Evolutionary conservation across 2,113 vertebrate genomes (phyloP), one percentile per base, ranked within the genome.

Genomic region (Daboia siamensis): DNA sequence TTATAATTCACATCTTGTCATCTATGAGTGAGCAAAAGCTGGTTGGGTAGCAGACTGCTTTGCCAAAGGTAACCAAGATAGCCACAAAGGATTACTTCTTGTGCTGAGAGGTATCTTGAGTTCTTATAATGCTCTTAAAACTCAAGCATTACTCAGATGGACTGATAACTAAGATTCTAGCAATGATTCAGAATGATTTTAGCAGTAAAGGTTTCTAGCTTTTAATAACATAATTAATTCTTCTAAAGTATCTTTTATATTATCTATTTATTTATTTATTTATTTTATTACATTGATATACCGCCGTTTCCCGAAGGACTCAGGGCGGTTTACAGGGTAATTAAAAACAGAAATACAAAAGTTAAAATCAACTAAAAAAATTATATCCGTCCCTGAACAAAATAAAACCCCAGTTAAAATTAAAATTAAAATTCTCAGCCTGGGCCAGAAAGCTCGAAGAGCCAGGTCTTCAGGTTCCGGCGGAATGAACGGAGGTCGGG

Each of bases 111-210:
- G 7, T 88, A 92, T 85, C 29, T 39, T 56, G 44, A 46, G 13
- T 92, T 90, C 87, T 20, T 29, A 84, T 51, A 39, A 59, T 64
- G 21, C n/a, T 91, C 64, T 48, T 91, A 86, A 87, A 91, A 87
- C 5, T 69, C 69, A 59, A 80, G 33, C n/a, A 44, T 80, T 44
- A 44, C 20, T 61, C 86, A 26, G 17, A 55, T 74, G 11, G n/a
- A 51, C 6, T 61, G 61, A 91, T 39, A 91, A n/a, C 23, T 85
- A 59, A 51, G 20, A 23, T 12, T 59, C 44, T 89, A 85, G 33
- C 46, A 85, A 26, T 86, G 88, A 85, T 59, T 89, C 87, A 85
- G 44, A 85, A 89, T 92, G 20, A 89, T 89, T 51, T 85, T 55
- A 85, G 15, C 13, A 61, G 20, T 54, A 54, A 92, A 44, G 13